Conservation (phyloP, 2,888 invertebrate species). For the Lepetodrilus schrolli region DNA sequence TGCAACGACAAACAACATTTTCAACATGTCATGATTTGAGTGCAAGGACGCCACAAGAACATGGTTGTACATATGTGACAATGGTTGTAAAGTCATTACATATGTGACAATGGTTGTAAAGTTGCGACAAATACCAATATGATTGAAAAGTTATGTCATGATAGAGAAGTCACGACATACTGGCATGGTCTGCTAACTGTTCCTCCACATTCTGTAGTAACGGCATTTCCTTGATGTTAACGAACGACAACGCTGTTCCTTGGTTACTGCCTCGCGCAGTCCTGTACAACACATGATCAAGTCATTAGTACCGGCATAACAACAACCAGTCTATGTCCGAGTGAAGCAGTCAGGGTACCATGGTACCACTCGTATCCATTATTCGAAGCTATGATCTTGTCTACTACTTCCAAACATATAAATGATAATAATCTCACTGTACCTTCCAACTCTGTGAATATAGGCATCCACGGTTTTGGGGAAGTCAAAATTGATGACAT, state of each 20-base stretch:
- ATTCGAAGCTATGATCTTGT: no score
- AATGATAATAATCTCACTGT: background rate
- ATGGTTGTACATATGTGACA: background rate
- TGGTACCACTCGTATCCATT: no score
- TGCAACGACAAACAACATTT: background rate
- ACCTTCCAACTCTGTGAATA: conserved; percentile 92
- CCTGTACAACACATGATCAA: conserved; percentile 62
- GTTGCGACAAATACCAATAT: background rate
- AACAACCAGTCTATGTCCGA: no score
- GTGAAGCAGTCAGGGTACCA: no score
- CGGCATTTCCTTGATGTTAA: conserved; percentile 85
- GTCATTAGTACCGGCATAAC: no score
- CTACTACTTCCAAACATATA: background rate
- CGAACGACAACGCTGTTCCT: conserved; percentile 83
- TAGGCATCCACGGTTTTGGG: conserved; percentile 92
- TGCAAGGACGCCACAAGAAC: no score
- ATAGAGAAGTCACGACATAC: conserved; percentile 45
- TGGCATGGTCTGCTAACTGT: conserved; percentile 67
- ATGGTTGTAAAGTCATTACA: background rate
- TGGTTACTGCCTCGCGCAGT: conserved; percentile 78
- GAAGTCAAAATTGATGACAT: conserved; percentile 99
- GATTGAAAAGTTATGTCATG: no score
- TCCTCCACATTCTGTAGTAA: conserved; percentile 85
- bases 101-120: background rate
- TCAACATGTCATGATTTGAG: no score